phyloP scores from a whole-genome alignment of 1,140 invertebrate species.

The Pseudomyrmex dendroicus region DNA sequence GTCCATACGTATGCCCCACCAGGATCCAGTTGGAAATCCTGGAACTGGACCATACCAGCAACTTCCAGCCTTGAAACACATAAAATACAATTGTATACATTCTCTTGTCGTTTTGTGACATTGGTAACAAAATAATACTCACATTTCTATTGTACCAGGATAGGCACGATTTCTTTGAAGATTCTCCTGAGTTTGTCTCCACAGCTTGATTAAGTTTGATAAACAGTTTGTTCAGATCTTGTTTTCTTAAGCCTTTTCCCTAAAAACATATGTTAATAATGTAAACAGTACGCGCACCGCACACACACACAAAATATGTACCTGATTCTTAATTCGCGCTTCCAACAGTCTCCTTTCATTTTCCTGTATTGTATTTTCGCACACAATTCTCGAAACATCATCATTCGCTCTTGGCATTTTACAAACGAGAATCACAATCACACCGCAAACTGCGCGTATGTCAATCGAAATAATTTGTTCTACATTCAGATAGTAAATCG shows the following conservation, averaged over 20 bases:
- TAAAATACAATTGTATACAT: conserved; percentile 26
- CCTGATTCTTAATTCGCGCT: conserved; percentile 75
- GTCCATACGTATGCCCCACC: conserved; percentile 84
- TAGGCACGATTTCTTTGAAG: conserved; percentile 22
- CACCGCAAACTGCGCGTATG: conserved; percentile 18
- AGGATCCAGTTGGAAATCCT: conserved; percentile 77
- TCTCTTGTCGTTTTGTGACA: neutral
- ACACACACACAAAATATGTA: conserved; percentile 35
- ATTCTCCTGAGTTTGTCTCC: conserved; percentile 21
- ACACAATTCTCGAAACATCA: conserved; percentile 65
- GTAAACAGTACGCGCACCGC: neutral
- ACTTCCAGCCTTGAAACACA: conserved; percentile 66
- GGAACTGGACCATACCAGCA: conserved; percentile 78
- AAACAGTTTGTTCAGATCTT: conserved; percentile 78
- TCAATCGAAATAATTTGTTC: neutral
- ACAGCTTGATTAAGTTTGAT: conserved; percentile 75
- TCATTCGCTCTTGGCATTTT: conserved; percentile 81
- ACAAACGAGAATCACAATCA: neutral
- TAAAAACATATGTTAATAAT: conserved; percentile 63
- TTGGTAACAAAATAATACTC: conserved; percentile 11
- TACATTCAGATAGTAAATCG: conserved; percentile 25
- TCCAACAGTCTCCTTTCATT: conserved; percentile 77
- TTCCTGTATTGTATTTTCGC: conserved; percentile 76
- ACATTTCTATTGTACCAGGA: conserved; percentile 51
- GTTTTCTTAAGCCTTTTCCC: conserved; percentile 68